Evolutionary conservation across 2,113 vertebrate genomes (phyloP), one percentile per base, ranked within the genome.

Genomic region (Periophthalmus modestus): DNA sequence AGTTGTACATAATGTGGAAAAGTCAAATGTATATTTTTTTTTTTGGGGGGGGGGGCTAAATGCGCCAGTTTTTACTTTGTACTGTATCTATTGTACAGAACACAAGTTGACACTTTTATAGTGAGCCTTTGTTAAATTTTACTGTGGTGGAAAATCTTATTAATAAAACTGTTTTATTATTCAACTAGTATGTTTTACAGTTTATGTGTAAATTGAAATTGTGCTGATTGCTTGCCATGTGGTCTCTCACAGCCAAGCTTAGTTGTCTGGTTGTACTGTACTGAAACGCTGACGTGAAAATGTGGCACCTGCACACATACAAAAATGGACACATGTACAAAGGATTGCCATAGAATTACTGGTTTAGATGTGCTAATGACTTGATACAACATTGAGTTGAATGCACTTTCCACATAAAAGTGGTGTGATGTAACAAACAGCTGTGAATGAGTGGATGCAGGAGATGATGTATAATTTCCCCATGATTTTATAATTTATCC

Each of bases 111-210:
- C 83, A 95, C 93, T 95, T 94, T 96, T 96, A 77, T 95, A 96
- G 96, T 97, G 95, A 96, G 94, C 95, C 96, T 97, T 97, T 96
- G 96, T 97, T 96, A 95, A 94, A 95, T 95, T 98, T 95, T 96
- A 96, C 95, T 96, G 97, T 98, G 95, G 95, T 99, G 96, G 93
- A 96, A 88, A 85, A 86, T 15, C 82, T 74, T 79, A 93, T 90
- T 91, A 90, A 82, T 88, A 93, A 91, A 81, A 87, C 73, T 5
- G 23, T 91, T 90, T 92, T 91, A 93, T 91, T 91, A 90, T 91
- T 82, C 57, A 82, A 82, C 62, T 85, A 86, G n/a, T 78, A 71
- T 63, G 75, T 57, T 0, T 73, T 52, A 16, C 82, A 79, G 3
- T 74, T 21, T 67, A n/a, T 62, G 59, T 7, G 5, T 1, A 5